Base-by-base conservation (phyloP, 2,888 invertebrate species). In the Uloborus plumipes region DNA sequence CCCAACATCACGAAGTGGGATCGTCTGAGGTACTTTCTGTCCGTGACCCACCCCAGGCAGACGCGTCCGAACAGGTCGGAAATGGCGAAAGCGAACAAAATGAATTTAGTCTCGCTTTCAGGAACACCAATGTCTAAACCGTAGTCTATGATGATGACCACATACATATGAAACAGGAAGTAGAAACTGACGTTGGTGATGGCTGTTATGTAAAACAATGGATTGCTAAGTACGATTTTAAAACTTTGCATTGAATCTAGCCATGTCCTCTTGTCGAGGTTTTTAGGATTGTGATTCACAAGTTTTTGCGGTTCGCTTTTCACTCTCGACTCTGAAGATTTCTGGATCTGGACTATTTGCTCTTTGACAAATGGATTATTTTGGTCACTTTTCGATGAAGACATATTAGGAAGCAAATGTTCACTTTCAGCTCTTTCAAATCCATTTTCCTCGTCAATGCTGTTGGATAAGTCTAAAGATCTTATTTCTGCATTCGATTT, bases 41-140 rank as follows among this genome's bases (percentile, higher is more conserved):
- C 86, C 9, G 82, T 73, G 18, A 86, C 59, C 77, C 83, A 84
- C 18, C 86, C 86, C 1, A 85, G 72, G 3, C 83, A 39, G 13
- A 85, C 58, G 16, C 85, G 67, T n/a, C 86, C 85, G 1, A 86
- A 51, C 13, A 86, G 69, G 61, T 86, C 86, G 1, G 73, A 72
- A n/a, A 69, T 47, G 18, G 85, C 77, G 47, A 85, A 85, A 0
- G 59, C 62, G 16, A 80, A 79, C 13, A 86, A 26, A 14, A 86
- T 39, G 22, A 76, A 67, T 14, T 84, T 85, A 11, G 86, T 73
- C n/a, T 78, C 51, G 7, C 22, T n/a, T 16, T 61, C 47, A 3
- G 71, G 31, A 16, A 85, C 53, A 15, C 84, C 84, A 39, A 72
- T 62, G 51, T 86, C 86, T 13, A 84, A 51, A 3, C 70, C 70